These are phyloP conservation scores for Halcyon smyrnensis DNA, from an alignment of 2,797 vertebrate species.

Conservation along the genomic window DNA sequence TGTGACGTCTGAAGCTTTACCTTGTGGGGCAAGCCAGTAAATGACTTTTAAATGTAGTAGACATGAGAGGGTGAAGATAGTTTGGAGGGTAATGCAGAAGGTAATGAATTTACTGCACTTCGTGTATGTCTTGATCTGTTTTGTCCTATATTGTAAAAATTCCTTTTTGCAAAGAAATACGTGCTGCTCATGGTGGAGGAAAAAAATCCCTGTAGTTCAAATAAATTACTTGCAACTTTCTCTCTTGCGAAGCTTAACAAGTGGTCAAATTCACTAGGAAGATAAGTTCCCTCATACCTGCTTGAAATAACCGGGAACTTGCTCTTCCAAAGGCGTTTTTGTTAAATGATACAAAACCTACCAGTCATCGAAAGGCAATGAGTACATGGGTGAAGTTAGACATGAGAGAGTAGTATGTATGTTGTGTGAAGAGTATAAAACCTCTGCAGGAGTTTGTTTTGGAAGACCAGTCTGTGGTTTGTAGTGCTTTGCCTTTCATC, in stretches of 20 bases:
- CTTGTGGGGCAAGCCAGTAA: background rate
- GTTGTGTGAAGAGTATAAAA: background rate
- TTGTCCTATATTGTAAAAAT: background rate
- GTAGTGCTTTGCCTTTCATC: background rate
- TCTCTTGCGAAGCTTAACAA: background rate
- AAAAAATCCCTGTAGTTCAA: background rate
- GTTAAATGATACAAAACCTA: background rate
- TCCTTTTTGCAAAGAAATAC: background rate
- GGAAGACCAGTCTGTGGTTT: background rate
- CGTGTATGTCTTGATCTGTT: background rate
- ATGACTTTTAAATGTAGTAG: background rate
- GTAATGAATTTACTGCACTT: too few species aligned
- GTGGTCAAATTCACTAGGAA: background rate
- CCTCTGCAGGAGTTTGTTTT: background rate
- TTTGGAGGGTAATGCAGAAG: too few species aligned
- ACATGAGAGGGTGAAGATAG: background rate
- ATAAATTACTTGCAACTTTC: background rate
- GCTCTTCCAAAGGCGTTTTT: background rate
- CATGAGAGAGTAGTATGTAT: background rate
- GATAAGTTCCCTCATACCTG: background rate
- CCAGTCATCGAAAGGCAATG: background rate
- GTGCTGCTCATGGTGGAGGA: background rate
- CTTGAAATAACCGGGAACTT: background rate
- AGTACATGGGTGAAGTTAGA: background rate
- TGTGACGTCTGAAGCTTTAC: background rate